Percentiles rank a stretch among this genome's conserved stretches.
phyloP scores from a whole-genome alignment of 2,888 invertebrate species.

The Coelopa pilipes region DNA sequence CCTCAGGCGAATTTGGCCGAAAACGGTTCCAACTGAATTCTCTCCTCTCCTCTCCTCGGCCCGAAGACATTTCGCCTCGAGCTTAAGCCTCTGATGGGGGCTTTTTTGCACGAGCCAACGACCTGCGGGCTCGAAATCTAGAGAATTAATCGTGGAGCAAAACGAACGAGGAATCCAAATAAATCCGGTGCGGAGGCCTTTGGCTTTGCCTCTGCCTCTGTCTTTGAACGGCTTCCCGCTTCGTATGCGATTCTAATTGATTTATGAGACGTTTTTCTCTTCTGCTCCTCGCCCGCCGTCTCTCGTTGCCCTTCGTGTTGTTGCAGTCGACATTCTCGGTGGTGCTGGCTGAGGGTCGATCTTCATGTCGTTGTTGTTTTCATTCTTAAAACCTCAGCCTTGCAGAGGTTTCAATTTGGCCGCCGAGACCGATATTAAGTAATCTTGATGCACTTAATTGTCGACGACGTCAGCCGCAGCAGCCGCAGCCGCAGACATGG shows the following conservation, averaged over 20 bases:
- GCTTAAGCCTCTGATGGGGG: too few species aligned
- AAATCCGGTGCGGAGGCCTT: too few species aligned
- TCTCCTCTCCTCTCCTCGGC: too few species aligned
- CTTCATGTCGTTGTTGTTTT: constrained; percentile 19
- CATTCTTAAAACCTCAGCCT: constrained; percentile 25
- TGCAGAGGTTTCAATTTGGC: constrained; percentile 33
- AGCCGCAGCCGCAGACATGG: constrained; percentile 17
- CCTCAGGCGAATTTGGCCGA: too few species aligned
- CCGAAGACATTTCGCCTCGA: too few species aligned
- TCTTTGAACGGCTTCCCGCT: too few species aligned
- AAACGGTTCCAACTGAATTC: too few species aligned
- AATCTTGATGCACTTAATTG: constrained; percentile 49
- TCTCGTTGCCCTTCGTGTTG: constrained; percentile 15
- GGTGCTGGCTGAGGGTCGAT: neutral
- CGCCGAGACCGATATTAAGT: constrained; percentile 46
- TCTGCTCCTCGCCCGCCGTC: neutral
- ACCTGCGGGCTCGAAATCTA: too few species aligned
- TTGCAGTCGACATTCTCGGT: constrained; percentile 21
- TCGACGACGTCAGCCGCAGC: constrained; percentile 42
- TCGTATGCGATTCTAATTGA: constrained; percentile 28
- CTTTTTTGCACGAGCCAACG: too few species aligned
- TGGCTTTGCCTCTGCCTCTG: too few species aligned
- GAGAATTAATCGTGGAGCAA: too few species aligned
- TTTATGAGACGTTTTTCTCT: constrained; percentile 30
- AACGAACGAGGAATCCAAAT: too few species aligned